A percentile compares a stretch with the other conserved stretches of the same genome.
Evolutionary conservation across 2,888 invertebrate species (phyloP).

Genomic region (Conistra vaccinii): DNA sequence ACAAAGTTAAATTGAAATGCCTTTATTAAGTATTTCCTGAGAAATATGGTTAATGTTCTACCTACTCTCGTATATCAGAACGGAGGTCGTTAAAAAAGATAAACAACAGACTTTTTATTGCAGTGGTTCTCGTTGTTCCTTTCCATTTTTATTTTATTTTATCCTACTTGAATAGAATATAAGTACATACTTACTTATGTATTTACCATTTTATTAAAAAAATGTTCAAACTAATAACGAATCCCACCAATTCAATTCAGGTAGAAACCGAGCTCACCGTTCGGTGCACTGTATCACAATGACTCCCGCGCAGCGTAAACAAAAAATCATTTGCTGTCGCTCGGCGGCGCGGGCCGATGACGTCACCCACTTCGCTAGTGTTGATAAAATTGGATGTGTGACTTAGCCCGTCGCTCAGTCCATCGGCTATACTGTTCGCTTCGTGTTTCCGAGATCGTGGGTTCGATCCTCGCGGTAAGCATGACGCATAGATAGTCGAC

Average conservation of each 20-base stretch:
- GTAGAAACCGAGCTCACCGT: background rate
- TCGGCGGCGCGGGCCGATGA: slow-evolving; percentile 44
- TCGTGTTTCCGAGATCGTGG: slow-evolving; percentile 27
- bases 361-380: slow-evolving; percentile 53
- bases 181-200: background rate
- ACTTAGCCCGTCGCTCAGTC: slow-evolving; percentile 45
- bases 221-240: too few species aligned
- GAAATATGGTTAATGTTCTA: slow-evolving; percentile 19
- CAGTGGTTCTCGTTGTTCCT: background rate
- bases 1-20: slow-evolving; percentile 52
- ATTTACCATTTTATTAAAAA: background rate
- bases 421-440: slow-evolving; percentile 42
- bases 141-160: slow-evolving; percentile 8
- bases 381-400: slow-evolving; percentile 49
- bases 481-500: slow-evolving; percentile 80
- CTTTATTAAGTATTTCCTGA: slow-evolving; percentile 27
- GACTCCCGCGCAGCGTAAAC: slow-evolving; percentile 37
- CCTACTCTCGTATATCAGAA: background rate
- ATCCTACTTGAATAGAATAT: background rate
- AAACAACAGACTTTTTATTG: background rate
- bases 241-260: background rate
- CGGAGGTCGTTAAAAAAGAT: background rate
- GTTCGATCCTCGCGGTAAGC: slow-evolving; percentile 74
- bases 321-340: slow-evolving; percentile 23
- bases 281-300: background rate